Conservation (phyloP, 2,797 vertebrate genomes). For the Sarcophilus harrisii region DNA sequence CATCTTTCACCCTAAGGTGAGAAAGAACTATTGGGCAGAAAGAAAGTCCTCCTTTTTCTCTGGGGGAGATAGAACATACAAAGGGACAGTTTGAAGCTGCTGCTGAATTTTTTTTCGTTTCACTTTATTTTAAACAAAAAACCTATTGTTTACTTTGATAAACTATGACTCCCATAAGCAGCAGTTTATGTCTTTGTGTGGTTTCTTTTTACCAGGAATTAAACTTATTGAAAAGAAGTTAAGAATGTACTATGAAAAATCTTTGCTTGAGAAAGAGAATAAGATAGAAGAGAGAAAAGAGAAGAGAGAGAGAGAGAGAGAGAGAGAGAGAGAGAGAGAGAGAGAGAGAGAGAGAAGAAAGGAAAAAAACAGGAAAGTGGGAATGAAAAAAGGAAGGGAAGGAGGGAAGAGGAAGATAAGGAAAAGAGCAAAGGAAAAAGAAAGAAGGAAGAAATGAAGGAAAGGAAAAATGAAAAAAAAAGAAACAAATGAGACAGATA, state of each 20-base stretch:
- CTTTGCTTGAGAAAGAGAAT: not conserved
- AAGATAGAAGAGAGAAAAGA: too few relatives aligned
- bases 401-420: not conserved
- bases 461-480: not conserved
- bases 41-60: not conserved
- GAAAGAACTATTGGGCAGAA: not conserved
- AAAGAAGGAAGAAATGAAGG: not conserved
- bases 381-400: rapidly evolving
- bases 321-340: not conserved
- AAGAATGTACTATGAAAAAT: conserved; percentile 56
- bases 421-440: not conserved
- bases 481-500: not conserved
- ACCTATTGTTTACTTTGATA: conserved; percentile 51
- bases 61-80: not conserved
- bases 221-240: conserved; percentile 44
- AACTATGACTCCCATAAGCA: conserved; percentile 15
- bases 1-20: too few relatives aligned
- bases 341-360: too few relatives aligned
- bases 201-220: conserved; percentile 51
- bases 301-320: too few relatives aligned
- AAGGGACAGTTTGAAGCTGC: not conserved
- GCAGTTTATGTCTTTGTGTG: conserved; percentile 20
- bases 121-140: conserved; percentile 30
- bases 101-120: not conserved
- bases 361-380: too few relatives aligned